Evolutionary conservation across 2,888 invertebrate genomes (phyloP), one percentile per base, ranked within the genome.

Genomic region (Cyclophora punctaria): DNA sequence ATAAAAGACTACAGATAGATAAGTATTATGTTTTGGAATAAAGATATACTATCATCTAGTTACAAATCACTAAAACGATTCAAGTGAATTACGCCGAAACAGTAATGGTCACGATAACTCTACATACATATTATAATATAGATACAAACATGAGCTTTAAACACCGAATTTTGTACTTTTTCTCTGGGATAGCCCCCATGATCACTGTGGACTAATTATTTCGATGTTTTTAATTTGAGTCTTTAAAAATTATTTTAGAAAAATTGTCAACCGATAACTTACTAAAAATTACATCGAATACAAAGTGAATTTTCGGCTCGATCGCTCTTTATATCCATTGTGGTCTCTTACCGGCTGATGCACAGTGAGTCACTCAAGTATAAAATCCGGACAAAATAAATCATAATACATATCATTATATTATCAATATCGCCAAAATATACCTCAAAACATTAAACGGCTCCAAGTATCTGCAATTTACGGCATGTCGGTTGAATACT

Each of bases 91-190:
- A 54, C 69, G 78, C 83, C 86, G 75, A 83, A 80, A 80, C 70
- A 50, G 80, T 77, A 77, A 77, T 74, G 77, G 78, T 71, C 72
- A 33, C 44, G 75, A 80, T 83, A 83, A 79, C 75, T 78, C 82
- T 84, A 83, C 75, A 73, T 77, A 80, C 73, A 78, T 79, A 75
- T 66, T 67, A 65, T 50, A 37, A 5, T 64, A 78, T 78, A 82
- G 69, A 80, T 83, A 86, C 78, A 83, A 82, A 85, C 80, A 79
- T 78, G 84, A 80, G 79, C 72, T 77, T 62, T 78, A 80, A 83
- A 85, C 87, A 87, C 84, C 86, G 88, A 88, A 87, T 83, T 88
- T 88, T 88, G 88, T 88, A 88, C 88, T 88, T 77, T 86, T 72
- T 78, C 82, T 75, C 74, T 70, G 86, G 85, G 81, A 75, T 79